phyloP scores from a whole-genome alignment of 2,797 vertebrate species.

The Melanogrammus aeglefinus region DNA sequence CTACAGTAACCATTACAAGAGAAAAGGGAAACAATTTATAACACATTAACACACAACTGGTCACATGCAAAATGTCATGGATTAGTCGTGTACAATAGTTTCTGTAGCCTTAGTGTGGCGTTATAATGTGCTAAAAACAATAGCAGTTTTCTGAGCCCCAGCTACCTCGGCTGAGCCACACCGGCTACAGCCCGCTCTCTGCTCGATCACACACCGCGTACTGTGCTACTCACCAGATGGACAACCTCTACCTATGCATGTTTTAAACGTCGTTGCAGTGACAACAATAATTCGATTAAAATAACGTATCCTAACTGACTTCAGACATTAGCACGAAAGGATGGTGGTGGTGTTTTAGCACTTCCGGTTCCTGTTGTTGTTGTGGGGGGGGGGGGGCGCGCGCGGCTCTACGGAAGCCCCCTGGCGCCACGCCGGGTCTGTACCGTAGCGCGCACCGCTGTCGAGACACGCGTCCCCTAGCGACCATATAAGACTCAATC shows the following conservation, averaged over 20 bases:
- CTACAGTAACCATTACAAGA: neutral
- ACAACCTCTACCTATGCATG: slow-evolving; percentile 65
- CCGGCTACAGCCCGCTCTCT: neutral
- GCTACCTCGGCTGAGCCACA: slow-evolving; percentile 40
- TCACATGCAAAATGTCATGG: neutral
- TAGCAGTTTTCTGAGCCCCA: slow-evolving; percentile 47
- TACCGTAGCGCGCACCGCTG: too few species aligned
- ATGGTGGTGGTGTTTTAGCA: neutral
- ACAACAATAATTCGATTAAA: neutral
- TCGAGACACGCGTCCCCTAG: too few species aligned
- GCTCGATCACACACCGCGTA: neutral
- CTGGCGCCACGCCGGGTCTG: too few species aligned
- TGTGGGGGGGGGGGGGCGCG: neutral
- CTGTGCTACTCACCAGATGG: slow-evolving; percentile 39
- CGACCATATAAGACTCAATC: too few species aligned
- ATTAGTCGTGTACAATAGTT: neutral
- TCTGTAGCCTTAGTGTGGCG: neutral
- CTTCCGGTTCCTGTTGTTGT: slow-evolving; percentile 6
- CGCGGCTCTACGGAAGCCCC: too few species aligned
- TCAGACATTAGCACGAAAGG: slow-evolving; percentile 4
- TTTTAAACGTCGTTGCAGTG: slow-evolving; percentile 11
- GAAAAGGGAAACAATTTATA: neutral
- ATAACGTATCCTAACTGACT: neutral
- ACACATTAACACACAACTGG: too few species aligned
- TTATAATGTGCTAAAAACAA: slow-evolving; percentile 63